Base-by-base conservation (phyloP, 2,888 invertebrate species). In the Scrobipalpa costella region DNA sequence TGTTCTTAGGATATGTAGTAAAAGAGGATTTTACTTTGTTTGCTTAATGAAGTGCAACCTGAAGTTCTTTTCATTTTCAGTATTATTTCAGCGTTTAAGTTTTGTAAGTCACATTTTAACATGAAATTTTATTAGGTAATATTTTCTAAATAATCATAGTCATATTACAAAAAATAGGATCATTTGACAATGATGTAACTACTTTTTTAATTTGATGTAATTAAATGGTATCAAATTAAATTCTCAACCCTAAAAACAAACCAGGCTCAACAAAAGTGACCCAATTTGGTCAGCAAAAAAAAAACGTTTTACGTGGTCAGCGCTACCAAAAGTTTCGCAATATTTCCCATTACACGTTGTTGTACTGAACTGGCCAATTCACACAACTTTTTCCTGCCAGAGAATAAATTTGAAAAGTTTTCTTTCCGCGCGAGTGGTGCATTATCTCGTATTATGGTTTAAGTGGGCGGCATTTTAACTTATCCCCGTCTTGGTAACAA, bases 381-480 rank as follows among this genome's bases (percentile, higher is more conserved):
- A n/a, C n/a, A 34, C 17, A 55, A 55, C 34, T 34, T 55, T 55
- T 15, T 34, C 34, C 34, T 11, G 21, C 15, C 15, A 15, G 15
- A 34, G 55, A 21, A 33, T 55, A 55, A 34, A 55, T 55, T 55
- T 33, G 34, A 8, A 34, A 55, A 55, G 55, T 55, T 55, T 55
- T 55, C 34, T 55, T 34, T 55, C 55, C 55, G 55, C 55, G 15
- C 55, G 55, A 17, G 33, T 55, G 34, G 55, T 55, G 55, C 55
- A 58, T 40, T 40, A 58, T 40, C 38, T 58, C 36, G 38, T 58
- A 40, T 38, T 58, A 58, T 40, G 19, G 40, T 38, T 40, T 34
- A 55, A 58, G 58, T 58, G 38, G 38, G 58, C 58, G 38, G 58
- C n/a, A 7, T 40, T 57, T 38, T 38, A 36, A 38, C 57, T 57